A percentile compares a stretch with the other conserved stretches of the same genome.
Evolutionary conservation across 1,140 invertebrate genomes (phyloP).

Genomic region (Heliconius eleuchia): DNA sequence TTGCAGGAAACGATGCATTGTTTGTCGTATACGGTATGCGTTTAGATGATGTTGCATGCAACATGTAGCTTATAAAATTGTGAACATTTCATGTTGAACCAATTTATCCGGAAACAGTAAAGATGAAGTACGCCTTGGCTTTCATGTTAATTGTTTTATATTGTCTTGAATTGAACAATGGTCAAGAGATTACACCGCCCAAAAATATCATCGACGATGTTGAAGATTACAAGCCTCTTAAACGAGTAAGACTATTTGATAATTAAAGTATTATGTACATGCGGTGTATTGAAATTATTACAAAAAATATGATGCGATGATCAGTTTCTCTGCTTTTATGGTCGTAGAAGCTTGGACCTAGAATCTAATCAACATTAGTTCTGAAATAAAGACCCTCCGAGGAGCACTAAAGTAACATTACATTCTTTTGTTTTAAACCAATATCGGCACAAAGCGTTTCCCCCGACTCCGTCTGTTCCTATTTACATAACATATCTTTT

Average conservation of each 20-base stretch:
- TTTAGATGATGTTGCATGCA: slow-evolving; percentile 49
- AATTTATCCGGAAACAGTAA: slow-evolving; percentile 45
- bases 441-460: too few species aligned
- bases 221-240: slow-evolving; percentile 29
- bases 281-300: too few species aligned
- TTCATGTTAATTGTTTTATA: slow-evolving; percentile 48
- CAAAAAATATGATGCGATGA: neutral
- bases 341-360: too few species aligned
- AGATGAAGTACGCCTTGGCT: slow-evolving; percentile 55
- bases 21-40: slow-evolving; percentile 58
- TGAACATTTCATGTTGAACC: slow-evolving; percentile 23
- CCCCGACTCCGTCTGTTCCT: too few species aligned
- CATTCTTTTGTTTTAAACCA: too few species aligned
- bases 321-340: neutral
- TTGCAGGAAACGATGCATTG: slow-evolving; percentile 64
- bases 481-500: too few species aligned
- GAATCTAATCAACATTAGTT: too few species aligned
- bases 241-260: slow-evolving; percentile 36
- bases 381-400: too few species aligned
- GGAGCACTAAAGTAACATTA: too few species aligned
- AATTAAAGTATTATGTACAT: neutral
- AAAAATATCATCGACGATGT: slow-evolving; percentile 4
- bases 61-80: slow-evolving; percentile 54
- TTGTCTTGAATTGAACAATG: slow-evolving; percentile 20
- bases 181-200: slow-evolving; percentile 21